These are phyloP conservation scores for Candidula unifasciata DNA, from an alignment of 2,888 invertebrate genomes.

Conservation along the genomic window DNA sequence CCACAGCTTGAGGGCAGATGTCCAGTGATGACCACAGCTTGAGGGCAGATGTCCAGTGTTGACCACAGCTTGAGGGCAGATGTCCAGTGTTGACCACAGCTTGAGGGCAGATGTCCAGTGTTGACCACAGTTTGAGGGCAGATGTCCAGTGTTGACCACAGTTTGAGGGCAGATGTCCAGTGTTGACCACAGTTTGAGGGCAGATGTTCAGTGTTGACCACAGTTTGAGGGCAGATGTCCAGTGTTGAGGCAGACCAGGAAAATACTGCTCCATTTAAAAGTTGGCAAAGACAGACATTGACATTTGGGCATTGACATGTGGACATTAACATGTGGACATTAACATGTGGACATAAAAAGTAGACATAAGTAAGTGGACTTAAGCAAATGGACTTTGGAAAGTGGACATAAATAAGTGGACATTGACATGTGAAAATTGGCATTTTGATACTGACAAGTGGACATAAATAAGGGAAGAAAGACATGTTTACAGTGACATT, in stretches of 20 bases:
- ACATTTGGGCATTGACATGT: no score
- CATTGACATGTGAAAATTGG: background rate
- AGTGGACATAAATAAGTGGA: background rate
- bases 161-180: background rate
- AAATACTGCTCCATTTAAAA: no score
- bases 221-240: no score
- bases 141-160: background rate
- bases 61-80: background rate
- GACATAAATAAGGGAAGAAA: background rate
- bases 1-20: background rate
- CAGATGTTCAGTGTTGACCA: slow-evolving; percentile 4
- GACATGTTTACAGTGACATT: background rate
- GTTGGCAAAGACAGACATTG: no score
- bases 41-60: background rate
- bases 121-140: no score
- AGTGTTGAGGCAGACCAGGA: no score
- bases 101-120: background rate
- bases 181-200: no score
- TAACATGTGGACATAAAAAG: background rate
- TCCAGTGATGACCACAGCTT: background rate
- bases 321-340: background rate
- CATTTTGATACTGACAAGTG: background rate
- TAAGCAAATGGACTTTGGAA: background rate
- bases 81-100: background rate
- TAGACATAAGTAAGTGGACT: background rate